These are phyloP conservation scores for Electrophaes corylata DNA, from an alignment of 2,888 invertebrate genomes.

Conservation along the genomic window DNA sequence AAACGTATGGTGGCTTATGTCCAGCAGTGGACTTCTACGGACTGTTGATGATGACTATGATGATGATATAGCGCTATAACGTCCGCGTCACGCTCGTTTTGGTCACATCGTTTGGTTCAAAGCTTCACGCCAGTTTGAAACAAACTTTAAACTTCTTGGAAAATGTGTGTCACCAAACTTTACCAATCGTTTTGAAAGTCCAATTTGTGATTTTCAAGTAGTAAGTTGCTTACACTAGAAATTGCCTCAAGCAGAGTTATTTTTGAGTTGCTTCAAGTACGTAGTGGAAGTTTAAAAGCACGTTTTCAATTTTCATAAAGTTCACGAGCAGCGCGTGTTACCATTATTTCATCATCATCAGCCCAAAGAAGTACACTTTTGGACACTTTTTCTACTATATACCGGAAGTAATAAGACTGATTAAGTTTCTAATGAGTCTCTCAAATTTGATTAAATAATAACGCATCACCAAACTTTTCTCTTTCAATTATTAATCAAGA, in stretches of 20 bases:
- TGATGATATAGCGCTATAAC: too few species aligned
- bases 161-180: slow-evolving; percentile 1
- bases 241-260: background rate
- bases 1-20: too few species aligned
- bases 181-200: slow-evolving; percentile 12
- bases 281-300: slow-evolving; percentile 4
- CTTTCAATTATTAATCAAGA: too few species aligned
- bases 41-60: too few species aligned
- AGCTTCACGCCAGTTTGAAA: background rate
- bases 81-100: background rate
- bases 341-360: too few species aligned
- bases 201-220: slow-evolving; percentile 8
- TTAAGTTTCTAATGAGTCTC: too few species aligned
- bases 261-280: slow-evolving; percentile 8
- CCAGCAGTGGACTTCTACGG: too few species aligned
- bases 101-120: background rate
- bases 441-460: too few species aligned
- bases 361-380: too few species aligned
- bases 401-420: too few species aligned
- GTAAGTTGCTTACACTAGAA: slow-evolving; percentile 4
- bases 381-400: too few species aligned
- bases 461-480: too few species aligned
- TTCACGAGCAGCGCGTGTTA: background rate
- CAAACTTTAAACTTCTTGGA: background rate
- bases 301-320: slow-evolving; percentile 29